Evolutionary conservation across 2,113 vertebrate genomes (phyloP).

Genomic region (Panurus biarmicus): DNA sequence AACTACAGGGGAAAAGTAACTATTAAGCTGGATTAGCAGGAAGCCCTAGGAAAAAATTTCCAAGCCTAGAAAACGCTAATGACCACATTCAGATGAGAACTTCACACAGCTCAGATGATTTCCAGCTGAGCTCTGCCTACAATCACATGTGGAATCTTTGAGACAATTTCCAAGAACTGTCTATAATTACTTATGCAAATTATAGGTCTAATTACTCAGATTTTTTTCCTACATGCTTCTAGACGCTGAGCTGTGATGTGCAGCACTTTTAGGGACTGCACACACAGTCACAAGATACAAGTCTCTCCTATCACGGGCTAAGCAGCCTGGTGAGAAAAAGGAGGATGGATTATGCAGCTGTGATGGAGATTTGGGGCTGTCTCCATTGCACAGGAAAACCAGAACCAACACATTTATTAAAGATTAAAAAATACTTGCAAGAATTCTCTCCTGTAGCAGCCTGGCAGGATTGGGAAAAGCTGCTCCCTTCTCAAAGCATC

Average conservation of each 20-base stretch:
- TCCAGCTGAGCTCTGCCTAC: neutral
- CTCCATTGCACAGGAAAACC: neutral
- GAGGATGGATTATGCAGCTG: neutral
- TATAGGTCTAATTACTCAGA: neutral
- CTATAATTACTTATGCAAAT: slow-evolving; percentile 32
- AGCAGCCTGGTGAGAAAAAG: neutral
- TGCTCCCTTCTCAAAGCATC: too few species aligned
- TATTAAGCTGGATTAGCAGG: slow-evolving; percentile 36
- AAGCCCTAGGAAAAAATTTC: slow-evolving; percentile 6
- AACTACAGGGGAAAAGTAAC: neutral
- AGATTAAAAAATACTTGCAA: neutral
- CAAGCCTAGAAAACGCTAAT: neutral
- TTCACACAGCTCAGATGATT: neutral
- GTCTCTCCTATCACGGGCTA: neutral
- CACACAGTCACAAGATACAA: neutral
- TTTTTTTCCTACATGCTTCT: neutral
- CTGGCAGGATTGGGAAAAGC: too few species aligned
- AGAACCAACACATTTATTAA: neutral
- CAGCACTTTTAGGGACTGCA: neutral
- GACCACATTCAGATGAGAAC: neutral
- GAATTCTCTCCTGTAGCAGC: neutral
- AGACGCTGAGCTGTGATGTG: neutral
- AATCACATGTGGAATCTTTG: neutral
- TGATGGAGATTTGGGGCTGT: neutral
- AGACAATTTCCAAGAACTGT: neutral